phyloP scores from a whole-genome alignment of 30 jellyfish, hydroid and myxozoan species.

The Chironex yamaguchii region DNA sequence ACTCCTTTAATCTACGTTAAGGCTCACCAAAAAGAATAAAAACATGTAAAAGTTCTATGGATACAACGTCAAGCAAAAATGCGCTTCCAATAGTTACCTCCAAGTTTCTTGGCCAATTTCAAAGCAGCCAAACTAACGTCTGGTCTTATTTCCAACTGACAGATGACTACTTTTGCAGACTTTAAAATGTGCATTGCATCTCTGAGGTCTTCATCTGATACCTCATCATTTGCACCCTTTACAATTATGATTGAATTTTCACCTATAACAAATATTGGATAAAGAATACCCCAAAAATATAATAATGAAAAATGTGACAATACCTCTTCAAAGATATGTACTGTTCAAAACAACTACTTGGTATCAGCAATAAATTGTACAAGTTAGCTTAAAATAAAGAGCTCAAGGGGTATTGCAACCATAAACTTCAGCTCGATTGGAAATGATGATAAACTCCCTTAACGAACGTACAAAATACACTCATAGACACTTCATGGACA shows the following conservation, averaged over 20 bases:
- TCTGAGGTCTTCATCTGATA: conserved; percentile 69
- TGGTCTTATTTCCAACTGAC: conserved; percentile 86
- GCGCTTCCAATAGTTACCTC: conserved; percentile 30
- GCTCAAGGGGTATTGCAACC: too few relatives aligned
- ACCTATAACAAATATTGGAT: too few relatives aligned
- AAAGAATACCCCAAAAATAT: too few relatives aligned
- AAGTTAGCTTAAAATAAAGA: too few relatives aligned
- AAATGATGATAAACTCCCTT: too few relatives aligned
- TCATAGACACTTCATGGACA: too few relatives aligned
- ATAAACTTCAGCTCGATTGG: too few relatives aligned
- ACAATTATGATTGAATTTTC: conserved; percentile 92
- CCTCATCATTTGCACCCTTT: conserved; percentile 90
- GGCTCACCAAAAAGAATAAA: background rate
- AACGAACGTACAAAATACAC: too few relatives aligned
- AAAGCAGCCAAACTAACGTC: conserved; percentile 77
- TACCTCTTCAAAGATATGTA: too few relatives aligned
- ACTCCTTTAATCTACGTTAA: background rate
- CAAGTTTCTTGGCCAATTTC: conserved; percentile 60
- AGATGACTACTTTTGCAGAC: conserved; percentile 80
- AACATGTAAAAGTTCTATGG: background rate
- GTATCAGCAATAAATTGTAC: too few relatives aligned
- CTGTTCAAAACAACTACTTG: too few relatives aligned
- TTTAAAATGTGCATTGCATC: conserved; percentile 55
- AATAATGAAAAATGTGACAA: too few relatives aligned
- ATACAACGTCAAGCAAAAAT: background rate